These are phyloP conservation scores for Brachirus orientalis DNA, from an alignment of 2,113 vertebrate species.

Conservation along the genomic window DNA sequence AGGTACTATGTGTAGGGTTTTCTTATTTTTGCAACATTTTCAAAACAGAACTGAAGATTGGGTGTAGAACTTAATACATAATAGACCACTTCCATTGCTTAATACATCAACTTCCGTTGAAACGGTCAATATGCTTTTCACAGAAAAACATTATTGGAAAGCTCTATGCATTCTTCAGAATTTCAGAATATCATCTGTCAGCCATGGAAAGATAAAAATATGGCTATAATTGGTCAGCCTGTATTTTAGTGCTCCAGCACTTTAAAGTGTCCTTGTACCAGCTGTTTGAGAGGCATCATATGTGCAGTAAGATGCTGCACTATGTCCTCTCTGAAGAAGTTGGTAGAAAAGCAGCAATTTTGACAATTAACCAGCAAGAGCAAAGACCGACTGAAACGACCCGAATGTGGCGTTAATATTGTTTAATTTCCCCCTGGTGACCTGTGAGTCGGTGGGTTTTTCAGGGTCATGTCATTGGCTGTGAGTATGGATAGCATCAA, in stretches of 20 bases:
- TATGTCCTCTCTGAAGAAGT: not conserved
- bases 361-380: not conserved
- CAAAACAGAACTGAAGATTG: not conserved
- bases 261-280: conserved; percentile 25
- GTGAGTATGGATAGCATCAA: not conserved
- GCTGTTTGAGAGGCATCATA: not conserved
- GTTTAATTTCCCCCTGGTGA: not conserved
- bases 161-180: no score
- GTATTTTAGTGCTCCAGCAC: not conserved
- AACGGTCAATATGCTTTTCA: not conserved
- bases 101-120: not conserved
- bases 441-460: no score
- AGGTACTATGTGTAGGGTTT: conserved; percentile 70
- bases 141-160: no score
- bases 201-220: not conserved
- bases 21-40: conserved; percentile 20
- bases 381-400: not conserved
- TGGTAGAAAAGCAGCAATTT: not conserved
- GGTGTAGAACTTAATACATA: not conserved
- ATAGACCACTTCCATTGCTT: no score
- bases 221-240: not conserved
- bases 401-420: not conserved
- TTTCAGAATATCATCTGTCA: no score
- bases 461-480: not conserved
- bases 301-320: not conserved